These are phyloP conservation scores for Aquatica leii DNA, from an alignment of 2,888 invertebrate species.

Conservation along the genomic window DNA sequence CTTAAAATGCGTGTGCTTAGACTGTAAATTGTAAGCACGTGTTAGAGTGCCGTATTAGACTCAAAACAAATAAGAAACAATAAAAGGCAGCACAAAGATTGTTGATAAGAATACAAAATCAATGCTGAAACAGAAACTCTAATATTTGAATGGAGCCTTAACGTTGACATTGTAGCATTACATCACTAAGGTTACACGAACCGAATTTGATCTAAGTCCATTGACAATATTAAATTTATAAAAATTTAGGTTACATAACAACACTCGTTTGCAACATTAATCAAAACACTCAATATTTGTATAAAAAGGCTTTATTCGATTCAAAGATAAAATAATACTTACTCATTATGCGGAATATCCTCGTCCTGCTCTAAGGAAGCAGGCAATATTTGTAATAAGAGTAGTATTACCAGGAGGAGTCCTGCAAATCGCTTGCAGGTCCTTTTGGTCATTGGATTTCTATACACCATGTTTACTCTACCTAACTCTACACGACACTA, in stretches of 20 bases:
- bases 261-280: no score
- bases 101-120: slow-evolving; percentile 25
- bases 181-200: slow-evolving; percentile 5
- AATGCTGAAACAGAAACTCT: neutral
- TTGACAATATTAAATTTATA: neutral
- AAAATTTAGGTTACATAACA: no score
- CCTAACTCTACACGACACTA: slow-evolving; percentile 41
- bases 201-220: neutral
- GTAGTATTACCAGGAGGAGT: slow-evolving; percentile 45
- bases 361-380: slow-evolving; percentile 79
- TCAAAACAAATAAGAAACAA: slow-evolving; percentile 20
- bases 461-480: slow-evolving; percentile 51
- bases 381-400: slow-evolving; percentile 60
- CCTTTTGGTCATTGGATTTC: slow-evolving; percentile 27
- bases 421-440: slow-evolving; percentile 33
- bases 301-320: no score
- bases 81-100: slow-evolving; percentile 17
- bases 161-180: slow-evolving; percentile 7
- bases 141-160: neutral
- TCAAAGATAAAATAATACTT: slow-evolving; percentile 61
- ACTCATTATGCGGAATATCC: slow-evolving; percentile 91
- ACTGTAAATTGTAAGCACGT: slow-evolving; percentile 23
- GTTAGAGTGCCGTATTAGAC: slow-evolving; percentile 13
- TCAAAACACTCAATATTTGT: no score
- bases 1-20: slow-evolving; percentile 9